phyloP scores from a whole-genome alignment of 2,113 vertebrate species.

The Erinaceus europaeus region DNA sequence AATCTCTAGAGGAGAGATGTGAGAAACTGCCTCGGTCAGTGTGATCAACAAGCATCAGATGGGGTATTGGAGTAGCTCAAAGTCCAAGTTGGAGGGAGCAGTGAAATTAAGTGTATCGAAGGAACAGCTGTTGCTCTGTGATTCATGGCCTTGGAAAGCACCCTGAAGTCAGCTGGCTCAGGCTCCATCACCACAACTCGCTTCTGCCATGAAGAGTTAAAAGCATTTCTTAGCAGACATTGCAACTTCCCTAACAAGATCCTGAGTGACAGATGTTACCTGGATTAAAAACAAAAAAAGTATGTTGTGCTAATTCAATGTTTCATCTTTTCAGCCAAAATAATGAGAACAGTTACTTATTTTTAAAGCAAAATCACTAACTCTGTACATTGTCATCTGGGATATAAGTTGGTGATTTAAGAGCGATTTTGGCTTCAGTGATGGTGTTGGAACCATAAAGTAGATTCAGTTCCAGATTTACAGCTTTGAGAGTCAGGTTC shows the following conservation, averaged over 20 bases:
- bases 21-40: neutral
- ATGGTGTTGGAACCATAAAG: neutral
- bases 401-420: neutral
- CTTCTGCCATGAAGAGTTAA: neutral
- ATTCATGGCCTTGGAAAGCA: neutral
- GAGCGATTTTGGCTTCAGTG: neutral
- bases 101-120: neutral
- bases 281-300: neutral
- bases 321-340: neutral
- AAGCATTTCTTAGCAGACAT: neutral
- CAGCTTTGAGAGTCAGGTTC: neutral
- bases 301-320: neutral
- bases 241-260: neutral
- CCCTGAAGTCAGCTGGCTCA: neutral
- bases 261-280: slow-evolving; percentile 14
- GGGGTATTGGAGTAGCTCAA: neutral
- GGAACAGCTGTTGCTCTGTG: neutral
- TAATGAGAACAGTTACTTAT: neutral
- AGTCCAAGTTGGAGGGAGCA: neutral
- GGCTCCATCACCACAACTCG: neutral
- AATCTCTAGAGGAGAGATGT: neutral
- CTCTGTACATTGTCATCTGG: neutral
- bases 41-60: neutral
- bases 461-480: neutral
- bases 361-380: slow-evolving; percentile 21